Base-by-base conservation (phyloP, 2,113 vertebrate genomes). In the Limanda limanda region DNA sequence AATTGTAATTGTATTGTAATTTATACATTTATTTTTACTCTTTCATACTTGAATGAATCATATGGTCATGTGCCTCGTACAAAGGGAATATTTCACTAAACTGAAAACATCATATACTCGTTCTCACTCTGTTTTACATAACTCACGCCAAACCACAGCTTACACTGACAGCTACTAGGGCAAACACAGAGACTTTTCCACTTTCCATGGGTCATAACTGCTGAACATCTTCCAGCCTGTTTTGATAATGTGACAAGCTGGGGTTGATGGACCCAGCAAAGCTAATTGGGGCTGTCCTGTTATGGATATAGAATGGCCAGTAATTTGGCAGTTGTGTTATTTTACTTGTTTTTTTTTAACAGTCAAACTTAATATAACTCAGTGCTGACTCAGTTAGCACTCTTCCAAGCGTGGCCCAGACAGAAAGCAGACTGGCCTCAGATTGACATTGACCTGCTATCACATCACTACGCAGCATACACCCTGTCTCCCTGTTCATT, bases 231-330 rank as follows among this genome's bases (percentile, higher is more conserved):
- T 55, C 56, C 64, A 68, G 63, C 51, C 71, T 35, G 62, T 18
- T 81, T 52, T 55, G 58, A 59, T 61, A 62, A 73, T 68, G 57
- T 24, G 25, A 52, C 24, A 25, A 35, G 56, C 58, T 58, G 67
- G 27, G 40, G 20, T 10, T 59, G 52, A 54, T 57, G 57, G 42
- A 42, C 48, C 42, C 23, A 37, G 59, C 37, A 4, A 15, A 48
- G 61, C 35, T 60, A 69, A 71, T 35, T 73, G 66, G 47, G 25
- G 61, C 58, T 66, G 55, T 54, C 37, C 25, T 63, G 21, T 47
- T 68, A 8, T 65, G 63, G 56, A 68, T 73, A 77, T 35, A 56
- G 42, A 63, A 56, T 20, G 2, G 14, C 31, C 7, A 2, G 21
- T 57, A 40, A 56, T 57, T 42, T 57, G 35, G n/a, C n/a, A 18